Evolutionary conservation across 2,888 invertebrate species (phyloP).

Genomic region (Meteorus colon): DNA sequence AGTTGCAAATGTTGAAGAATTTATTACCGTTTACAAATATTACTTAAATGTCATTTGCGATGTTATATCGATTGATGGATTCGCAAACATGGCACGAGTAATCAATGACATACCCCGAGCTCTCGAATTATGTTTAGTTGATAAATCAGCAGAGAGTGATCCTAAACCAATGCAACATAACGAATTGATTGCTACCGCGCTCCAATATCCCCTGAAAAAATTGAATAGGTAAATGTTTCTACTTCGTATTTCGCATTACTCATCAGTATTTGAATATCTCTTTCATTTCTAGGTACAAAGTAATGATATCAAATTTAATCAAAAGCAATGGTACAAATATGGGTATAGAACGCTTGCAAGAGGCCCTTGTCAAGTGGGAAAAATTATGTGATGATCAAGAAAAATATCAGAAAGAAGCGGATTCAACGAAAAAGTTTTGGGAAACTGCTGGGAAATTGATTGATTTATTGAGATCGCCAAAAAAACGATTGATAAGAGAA

Average conservation of each 20-base stretch:
- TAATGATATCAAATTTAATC: slow-evolving; percentile 77
- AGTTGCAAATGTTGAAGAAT: slow-evolving; percentile 82
- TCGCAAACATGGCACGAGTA: slow-evolving; percentile 79
- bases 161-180: slow-evolving; percentile 75
- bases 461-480: slow-evolving; percentile 78
- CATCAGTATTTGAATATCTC: background rate
- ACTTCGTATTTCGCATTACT: no score
- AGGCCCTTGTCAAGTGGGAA: slow-evolving; percentile 78
- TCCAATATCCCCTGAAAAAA: slow-evolving; percentile 79
- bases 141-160: slow-evolving; percentile 74
- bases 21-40: slow-evolving; percentile 81
- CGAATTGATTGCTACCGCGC: slow-evolving; percentile 77
- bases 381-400: slow-evolving; percentile 79
- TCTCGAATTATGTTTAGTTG: slow-evolving; percentile 77
- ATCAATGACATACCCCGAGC: slow-evolving; percentile 77
- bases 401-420: slow-evolving; percentile 79
- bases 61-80: slow-evolving; percentile 83
- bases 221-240: slow-evolving; percentile 71
- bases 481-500: slow-evolving; percentile 85
- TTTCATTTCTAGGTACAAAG: slow-evolving; percentile 75
- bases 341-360: slow-evolving; percentile 76
- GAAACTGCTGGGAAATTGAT: slow-evolving; percentile 80
- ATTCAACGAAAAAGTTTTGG: slow-evolving; percentile 84
- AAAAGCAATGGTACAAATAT: slow-evolving; percentile 72
- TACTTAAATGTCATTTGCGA: slow-evolving; percentile 84